A percentile compares a stretch with the other conserved stretches of the same genome.
These are phyloP conservation scores for Apogon talboti DNA, from an alignment of 2,797 vertebrate genomes.

Conservation along the genomic window DNA sequence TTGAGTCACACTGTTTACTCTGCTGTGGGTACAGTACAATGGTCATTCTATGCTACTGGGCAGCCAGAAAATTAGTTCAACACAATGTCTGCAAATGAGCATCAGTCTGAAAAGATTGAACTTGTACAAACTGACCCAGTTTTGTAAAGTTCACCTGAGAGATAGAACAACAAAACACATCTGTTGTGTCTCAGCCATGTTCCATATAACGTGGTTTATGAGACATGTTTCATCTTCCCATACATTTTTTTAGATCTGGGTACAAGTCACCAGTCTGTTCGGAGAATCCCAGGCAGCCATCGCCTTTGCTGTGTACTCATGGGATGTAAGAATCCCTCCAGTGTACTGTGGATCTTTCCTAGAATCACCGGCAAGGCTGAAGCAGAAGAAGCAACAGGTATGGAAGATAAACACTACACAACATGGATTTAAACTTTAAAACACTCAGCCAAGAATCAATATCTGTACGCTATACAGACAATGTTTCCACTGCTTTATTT, in stretches of 20 bases:
- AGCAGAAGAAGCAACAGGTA: background rate
- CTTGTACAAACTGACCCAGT: background rate
- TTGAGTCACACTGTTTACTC: slow-evolving; percentile 22
- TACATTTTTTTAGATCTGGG: background rate
- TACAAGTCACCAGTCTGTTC: background rate
- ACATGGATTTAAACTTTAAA: too few relatives aligned
- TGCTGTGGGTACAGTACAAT: background rate
- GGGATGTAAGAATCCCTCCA: background rate
- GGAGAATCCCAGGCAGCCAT: too few relatives aligned
- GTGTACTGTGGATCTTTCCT: background rate
- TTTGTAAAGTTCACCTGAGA: background rate
- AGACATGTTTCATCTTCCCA: too few relatives aligned
- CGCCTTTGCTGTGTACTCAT: too few relatives aligned
- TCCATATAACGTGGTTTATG: too few relatives aligned
- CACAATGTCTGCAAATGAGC: slow-evolving; percentile 2
- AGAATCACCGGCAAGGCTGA: slow-evolving; percentile 1
- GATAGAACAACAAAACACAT: background rate
- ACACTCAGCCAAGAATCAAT: too few relatives aligned
- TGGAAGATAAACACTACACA: too few relatives aligned
- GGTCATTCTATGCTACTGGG: slow-evolving; percentile 1
- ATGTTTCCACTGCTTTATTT: too few relatives aligned
- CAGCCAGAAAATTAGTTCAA: background rate
- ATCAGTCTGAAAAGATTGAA: background rate
- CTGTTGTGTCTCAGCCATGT: too few relatives aligned
- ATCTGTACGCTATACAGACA: too few relatives aligned